A percentile compares a stretch with the other conserved stretches of the same genome.
phyloP scores from a whole-genome alignment of 2,797 vertebrate species.

The Chloroceryle amazona region DNA sequence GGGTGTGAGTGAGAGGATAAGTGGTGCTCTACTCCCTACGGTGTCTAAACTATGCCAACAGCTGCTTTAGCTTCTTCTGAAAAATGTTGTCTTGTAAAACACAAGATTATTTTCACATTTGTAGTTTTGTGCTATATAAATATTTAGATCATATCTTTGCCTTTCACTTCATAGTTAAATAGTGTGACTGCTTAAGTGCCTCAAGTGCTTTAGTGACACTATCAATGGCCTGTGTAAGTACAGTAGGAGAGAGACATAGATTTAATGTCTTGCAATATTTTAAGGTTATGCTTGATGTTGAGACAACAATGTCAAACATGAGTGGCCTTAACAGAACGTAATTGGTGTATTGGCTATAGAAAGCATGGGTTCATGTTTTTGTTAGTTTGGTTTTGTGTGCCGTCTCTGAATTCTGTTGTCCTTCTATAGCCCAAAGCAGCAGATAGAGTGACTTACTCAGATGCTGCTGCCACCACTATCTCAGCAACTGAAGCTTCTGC shows the following conservation, averaged over 20 bases:
- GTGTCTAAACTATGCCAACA: neutral
- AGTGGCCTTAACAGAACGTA: neutral
- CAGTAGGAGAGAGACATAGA: neutral
- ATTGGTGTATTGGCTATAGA: neutral
- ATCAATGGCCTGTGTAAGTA: neutral
- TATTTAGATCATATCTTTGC: neutral
- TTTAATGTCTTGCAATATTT: neutral
- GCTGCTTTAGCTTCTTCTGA: neutral
- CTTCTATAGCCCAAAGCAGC: conserved; percentile 87
- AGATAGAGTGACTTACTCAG: conserved; percentile 73
- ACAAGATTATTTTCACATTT: neutral
- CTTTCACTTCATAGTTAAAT: neutral
- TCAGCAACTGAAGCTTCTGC: conserved; percentile 66
- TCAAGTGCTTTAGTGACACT: neutral
- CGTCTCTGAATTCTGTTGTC: conserved; percentile 38
- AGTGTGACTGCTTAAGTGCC: neutral
- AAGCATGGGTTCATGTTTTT: neutral
- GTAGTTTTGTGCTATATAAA: neutral
- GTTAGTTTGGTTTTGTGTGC: neutral
- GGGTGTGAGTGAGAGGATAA: neutral
- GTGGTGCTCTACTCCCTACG: neutral
- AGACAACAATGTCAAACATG: neutral
- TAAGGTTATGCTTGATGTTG: neutral
- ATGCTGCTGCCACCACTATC: conserved; percentile 58
- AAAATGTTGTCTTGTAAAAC: neutral